These are phyloP conservation scores for Festucalex cinctus DNA, from an alignment of 2,113 vertebrate genomes.

Conservation along the genomic window DNA sequence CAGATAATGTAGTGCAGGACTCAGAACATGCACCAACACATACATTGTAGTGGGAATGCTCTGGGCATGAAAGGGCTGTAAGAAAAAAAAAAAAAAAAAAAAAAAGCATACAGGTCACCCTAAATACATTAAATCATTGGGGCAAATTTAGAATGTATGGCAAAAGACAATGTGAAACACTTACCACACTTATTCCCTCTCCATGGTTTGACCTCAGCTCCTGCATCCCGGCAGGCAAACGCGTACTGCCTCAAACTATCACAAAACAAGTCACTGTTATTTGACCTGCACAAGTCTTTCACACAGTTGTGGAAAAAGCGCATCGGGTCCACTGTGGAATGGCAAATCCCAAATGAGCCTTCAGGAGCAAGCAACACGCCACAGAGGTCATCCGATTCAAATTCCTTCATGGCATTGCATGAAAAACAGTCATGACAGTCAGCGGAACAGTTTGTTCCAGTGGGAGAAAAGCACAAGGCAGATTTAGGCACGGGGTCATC, in stretches of 20 bases:
- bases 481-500: background rate
- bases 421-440: slow-evolving; percentile 24
- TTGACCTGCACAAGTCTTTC: slow-evolving; percentile 43
- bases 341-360: slow-evolving; percentile 46
- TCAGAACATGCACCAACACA: slow-evolving; percentile 36
- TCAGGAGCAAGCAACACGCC: slow-evolving; percentile 28
- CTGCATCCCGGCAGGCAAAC: slow-evolving; percentile 39
- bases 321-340: slow-evolving; percentile 31
- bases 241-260: slow-evolving; percentile 37
- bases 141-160: slow-evolving; percentile 12
- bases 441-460: slow-evolving; percentile 15
- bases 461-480: slow-evolving; percentile 21
- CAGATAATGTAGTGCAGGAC: slow-evolving; percentile 33
- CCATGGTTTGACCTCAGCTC: slow-evolving; percentile 38
- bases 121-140: background rate
- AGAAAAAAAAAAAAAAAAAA: no score
- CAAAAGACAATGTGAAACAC: no score
- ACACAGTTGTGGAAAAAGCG: slow-evolving; percentile 44
- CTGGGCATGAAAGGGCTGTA: slow-evolving; percentile 32
- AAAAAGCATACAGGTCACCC: no score
- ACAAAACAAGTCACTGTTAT: slow-evolving; percentile 32
- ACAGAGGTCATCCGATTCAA: slow-evolving; percentile 35
- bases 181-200: slow-evolving; percentile 45
- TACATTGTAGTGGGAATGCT: slow-evolving; percentile 38
- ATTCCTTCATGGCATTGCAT: slow-evolving; percentile 28